phyloP scores from a whole-genome alignment of 1,140 invertebrate species.

The Aphidius ervi region DNA sequence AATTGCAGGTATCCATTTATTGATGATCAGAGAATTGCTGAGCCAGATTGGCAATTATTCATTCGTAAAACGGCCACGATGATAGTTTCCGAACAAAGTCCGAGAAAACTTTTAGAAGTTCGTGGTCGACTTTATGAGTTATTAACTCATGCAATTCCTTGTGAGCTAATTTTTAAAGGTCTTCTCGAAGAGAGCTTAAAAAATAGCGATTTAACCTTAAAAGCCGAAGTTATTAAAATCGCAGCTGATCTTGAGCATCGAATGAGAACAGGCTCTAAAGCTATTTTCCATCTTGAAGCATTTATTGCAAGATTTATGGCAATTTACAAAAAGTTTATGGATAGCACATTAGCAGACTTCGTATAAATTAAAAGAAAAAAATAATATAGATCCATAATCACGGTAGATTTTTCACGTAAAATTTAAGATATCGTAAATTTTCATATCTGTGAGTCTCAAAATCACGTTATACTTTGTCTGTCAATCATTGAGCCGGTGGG shows the following conservation, averaged over 20 bases:
- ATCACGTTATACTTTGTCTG: too few relatives aligned
- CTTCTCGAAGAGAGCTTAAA: constrained; percentile 79
- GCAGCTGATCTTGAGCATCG: constrained; percentile 90
- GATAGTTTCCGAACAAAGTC: constrained; percentile 85
- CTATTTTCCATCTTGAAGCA: constrained; percentile 96
- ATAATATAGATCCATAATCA: constrained; percentile 1
- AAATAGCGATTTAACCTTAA: constrained; percentile 87
- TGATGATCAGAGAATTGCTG: constrained; percentile 74
- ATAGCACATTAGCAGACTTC: constrained; percentile 49
- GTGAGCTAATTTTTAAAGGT: constrained; percentile 89
- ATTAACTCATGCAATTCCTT: constrained; percentile 88
- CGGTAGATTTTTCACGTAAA: not conserved
- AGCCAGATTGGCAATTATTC: constrained; percentile 92
- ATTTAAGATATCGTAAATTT: not conserved
- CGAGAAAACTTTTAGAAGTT: constrained; percentile 79
- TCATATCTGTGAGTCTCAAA: too few relatives aligned
- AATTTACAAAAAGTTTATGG: constrained; percentile 83
- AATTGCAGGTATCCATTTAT: constrained; percentile 72
- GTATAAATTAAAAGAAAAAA: constrained; percentile 36
- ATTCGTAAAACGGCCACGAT: constrained; percentile 82
- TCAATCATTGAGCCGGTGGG: too few relatives aligned
- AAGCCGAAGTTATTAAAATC: constrained; percentile 75
- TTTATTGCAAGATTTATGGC: constrained; percentile 96
- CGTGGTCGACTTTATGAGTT: constrained; percentile 89
- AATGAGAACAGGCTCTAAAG: constrained; percentile 84